Conservation (phyloP, 2,113 vertebrate genomes). For the Coreoperca whiteheadi region DNA sequence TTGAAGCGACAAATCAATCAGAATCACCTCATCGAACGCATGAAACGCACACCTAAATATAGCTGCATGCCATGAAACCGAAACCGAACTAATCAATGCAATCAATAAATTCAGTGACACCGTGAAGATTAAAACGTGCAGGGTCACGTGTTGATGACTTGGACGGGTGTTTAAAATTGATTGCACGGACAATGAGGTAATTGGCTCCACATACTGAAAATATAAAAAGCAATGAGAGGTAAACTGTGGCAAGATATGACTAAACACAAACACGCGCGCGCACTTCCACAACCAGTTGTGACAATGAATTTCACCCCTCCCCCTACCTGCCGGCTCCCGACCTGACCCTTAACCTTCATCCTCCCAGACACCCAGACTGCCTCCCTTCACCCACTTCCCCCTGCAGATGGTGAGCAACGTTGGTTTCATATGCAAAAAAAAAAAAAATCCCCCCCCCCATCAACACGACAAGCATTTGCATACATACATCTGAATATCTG, state of each 20-base stretch:
- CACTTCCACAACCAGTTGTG: not conserved
- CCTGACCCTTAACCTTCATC: conserved; percentile 60
- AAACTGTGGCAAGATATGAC: not conserved
- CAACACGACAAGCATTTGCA: conserved; percentile 54
- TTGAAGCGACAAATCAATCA: not conserved
- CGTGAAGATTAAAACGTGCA: not conserved
- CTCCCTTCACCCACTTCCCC: conserved; percentile 7
- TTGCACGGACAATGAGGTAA: not conserved
- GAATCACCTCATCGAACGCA: not conserved
- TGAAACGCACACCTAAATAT: not conserved
- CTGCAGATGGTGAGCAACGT: conserved; percentile 58
- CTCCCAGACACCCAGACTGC: conserved; percentile 51
- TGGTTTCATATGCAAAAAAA: conserved; percentile 64
- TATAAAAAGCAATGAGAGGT: not conserved
- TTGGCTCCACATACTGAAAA: not conserved
- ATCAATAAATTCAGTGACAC: not conserved
- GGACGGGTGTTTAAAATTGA: no score
- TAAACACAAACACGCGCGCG: not conserved
- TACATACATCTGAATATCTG: conserved; percentile 54
- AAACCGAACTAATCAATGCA: not conserved
- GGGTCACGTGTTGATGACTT: not conserved
- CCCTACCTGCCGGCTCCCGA: conserved; percentile 32
- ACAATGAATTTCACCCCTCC: conserved; percentile 39
- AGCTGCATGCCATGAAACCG: not conserved
- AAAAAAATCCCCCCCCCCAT: no score